These are phyloP conservation scores for Chaetorhynchus papuensis DNA, from an alignment of 2,113 vertebrate genomes.

Conservation along the genomic window DNA sequence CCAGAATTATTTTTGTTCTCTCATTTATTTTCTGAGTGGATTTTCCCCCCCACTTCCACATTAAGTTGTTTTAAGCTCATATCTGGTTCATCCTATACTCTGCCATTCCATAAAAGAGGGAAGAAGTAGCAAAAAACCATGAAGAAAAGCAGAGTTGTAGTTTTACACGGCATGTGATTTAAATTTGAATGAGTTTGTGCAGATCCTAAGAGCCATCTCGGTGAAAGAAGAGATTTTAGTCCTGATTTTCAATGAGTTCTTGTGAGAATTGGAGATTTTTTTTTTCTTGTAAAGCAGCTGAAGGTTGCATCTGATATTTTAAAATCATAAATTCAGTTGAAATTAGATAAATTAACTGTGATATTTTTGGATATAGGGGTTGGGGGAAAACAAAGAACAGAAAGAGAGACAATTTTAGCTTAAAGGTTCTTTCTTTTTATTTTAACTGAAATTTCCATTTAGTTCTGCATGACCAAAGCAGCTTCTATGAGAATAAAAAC, in stretches of 20 bases:
- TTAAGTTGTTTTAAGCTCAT: background rate
- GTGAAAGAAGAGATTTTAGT: background rate
- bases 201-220: background rate
- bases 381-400: background rate
- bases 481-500: background rate
- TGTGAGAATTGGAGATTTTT: background rate
- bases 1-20: background rate
- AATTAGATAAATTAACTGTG: background rate
- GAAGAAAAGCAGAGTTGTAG: background rate
- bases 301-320: background rate
- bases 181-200: background rate
- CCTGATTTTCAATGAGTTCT: background rate
- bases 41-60: fast-evolving
- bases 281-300: background rate
- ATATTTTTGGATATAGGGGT: background rate
- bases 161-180: background rate
- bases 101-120: background rate
- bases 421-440: background rate
- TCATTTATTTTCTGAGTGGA: background rate
- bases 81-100: background rate
- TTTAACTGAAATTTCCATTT: background rate
- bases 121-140: background rate
- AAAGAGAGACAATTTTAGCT: background rate
- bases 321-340: background rate
- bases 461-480: background rate